These are phyloP conservation scores for Tipula helvola DNA, from an alignment of 2,888 invertebrate genomes.

Conservation along the genomic window DNA sequence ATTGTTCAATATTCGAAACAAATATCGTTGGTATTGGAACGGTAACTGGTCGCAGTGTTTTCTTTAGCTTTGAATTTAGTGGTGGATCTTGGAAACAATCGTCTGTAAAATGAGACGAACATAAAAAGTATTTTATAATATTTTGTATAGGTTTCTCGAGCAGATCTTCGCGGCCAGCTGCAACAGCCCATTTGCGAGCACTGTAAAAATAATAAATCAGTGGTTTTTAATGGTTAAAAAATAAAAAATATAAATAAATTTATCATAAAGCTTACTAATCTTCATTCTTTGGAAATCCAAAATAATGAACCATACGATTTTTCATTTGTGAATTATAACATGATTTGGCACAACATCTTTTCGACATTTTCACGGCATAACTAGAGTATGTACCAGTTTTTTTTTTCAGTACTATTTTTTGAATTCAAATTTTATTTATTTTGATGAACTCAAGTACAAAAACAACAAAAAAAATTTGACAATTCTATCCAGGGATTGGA, in stretches of 20 bases:
- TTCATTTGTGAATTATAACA: constrained; percentile 20
- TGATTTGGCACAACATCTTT: constrained; percentile 19
- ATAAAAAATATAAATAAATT: neutral
- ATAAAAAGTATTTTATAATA: constrained; percentile 16
- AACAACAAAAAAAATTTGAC: neutral
- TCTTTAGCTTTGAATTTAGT: constrained; percentile 15
- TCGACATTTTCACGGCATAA: constrained; percentile 15
- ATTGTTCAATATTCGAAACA: constrained; percentile 14
- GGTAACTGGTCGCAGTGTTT: constrained; percentile 12
- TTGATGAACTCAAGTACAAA: neutral
- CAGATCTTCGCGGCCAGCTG: constrained; percentile 16
- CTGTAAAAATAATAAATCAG: neutral
- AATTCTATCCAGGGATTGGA: neutral
- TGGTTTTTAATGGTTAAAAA: no score
- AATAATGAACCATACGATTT: constrained; percentile 18
- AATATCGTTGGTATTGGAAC: constrained; percentile 17
- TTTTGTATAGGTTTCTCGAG: constrained; percentile 13
- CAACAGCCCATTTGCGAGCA: constrained; percentile 16
- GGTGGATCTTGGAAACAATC: constrained; percentile 16
- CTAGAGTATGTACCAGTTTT: neutral
- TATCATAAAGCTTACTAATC: constrained; percentile 17
- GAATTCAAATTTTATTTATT: neutral
- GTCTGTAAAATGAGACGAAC: constrained; percentile 17
- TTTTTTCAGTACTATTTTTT: neutral
- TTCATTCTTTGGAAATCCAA: constrained; percentile 19